Base-by-base conservation (phyloP, 2,113 vertebrate species). In the Muntiacus reevesi region DNA sequence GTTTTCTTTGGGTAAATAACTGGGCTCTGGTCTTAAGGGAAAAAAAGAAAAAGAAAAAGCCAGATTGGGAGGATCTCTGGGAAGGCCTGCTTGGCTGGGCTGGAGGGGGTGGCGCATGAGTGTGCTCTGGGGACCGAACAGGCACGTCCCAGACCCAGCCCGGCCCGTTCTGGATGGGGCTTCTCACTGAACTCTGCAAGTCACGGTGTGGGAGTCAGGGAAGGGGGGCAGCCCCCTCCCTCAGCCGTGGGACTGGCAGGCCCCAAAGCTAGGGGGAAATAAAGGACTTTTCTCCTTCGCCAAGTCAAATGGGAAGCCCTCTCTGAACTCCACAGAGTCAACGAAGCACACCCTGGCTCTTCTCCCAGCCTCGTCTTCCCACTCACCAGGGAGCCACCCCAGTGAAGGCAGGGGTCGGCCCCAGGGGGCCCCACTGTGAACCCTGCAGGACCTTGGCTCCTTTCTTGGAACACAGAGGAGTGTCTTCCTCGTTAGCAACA, bases 1-100 rank as follows among this genome's bases (percentile, higher is more conserved):
- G 98, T 98, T 99, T 99, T 99, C 98, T 98, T 98, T 99, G 98
- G 98, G 98, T 99, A 99, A 99, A 99, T 98, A 99, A 97, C 98
- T 98, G 97, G 96, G 97, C 98, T 98, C 98, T 98, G 98, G 98
- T 98, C 98, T 98, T 97, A 96, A 98, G 98, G 79, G 27, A 81
- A 74, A 52, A 60, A 64, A 45, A 97, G 79, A 23, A 76, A 64
- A 52, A 60, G 64, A 45, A 98, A 98, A 23, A 91, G 50, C 9
- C 94, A 92, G 95, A 97, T 96, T 33, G 62, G 97, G 98, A 98
- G 98, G 98, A 89, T 98, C 97, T 93, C 98, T 95, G 97, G 96
- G 98, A 97, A 97, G 97, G 97, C 95, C 97, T 78, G 95, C 97
- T 97, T 97, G 82, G 89, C 95, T 30, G 25, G 3, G 33, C 95